Evolutionary conservation across 2,888 invertebrate species (phyloP), one percentile per base, ranked within the genome.

Genomic region (Aporophyla lueneburgensis): DNA sequence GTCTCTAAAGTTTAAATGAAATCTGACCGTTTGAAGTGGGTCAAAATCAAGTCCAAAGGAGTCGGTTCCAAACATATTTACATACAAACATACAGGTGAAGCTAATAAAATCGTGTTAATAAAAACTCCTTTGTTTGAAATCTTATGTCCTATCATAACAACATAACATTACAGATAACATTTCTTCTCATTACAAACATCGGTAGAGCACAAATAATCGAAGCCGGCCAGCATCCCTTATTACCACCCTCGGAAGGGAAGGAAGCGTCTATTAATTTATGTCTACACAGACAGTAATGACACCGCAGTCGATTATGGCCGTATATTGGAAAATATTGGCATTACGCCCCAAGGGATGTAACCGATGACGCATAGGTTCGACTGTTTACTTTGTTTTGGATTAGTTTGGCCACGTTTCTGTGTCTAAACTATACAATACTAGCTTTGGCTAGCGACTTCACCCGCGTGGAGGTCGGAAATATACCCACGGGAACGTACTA

Each of bases 301-400:
- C 92, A 87, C 87, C 85, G 84, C 87, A 85, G 93, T 92, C 95
- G 95, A 96, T 96, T 96, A 95, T 93, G 74, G 84, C 89, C 91
- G 91, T 95, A 96, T 96, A 96, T 96, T 96, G 95, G 96, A 91
- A 96, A 95, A 96, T 96, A 96, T 96, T 93, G 93, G 91, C 76
- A 79, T 85, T 85, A 85, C 89, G 86, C 90, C 92, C 90, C 80
- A 19, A 85, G 91, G 90, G 87, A 80, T 72, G 54, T 58, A 59
- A 21, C 27, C 74, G 65, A 80, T 80, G 84, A 78, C 78, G 68
- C 78, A 78, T 71, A 21, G 19, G 24, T 51, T 40, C 6, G 0
- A 56, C 24, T 51, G 10, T 43, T 65, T n/a, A 19, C 40, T 63
- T 77, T 65, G 71, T 78, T 53, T 78, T 65, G 19, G n/a, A n/a